Conservation (phyloP, 1,140 invertebrate species). For the Vanessa atalanta region DNA sequence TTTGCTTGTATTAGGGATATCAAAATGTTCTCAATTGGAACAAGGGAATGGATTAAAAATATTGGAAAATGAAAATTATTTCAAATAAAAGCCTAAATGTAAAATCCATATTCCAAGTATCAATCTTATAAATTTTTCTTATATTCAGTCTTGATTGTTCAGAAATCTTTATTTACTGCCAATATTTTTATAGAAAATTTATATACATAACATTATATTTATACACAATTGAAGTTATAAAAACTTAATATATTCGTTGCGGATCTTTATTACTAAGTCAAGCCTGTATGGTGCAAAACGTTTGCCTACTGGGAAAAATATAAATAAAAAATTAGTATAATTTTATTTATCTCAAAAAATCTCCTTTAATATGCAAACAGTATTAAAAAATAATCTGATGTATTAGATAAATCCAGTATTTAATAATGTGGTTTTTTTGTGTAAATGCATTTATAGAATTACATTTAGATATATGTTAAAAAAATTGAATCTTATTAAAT, state of each 20-base stretch:
- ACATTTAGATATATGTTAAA: constrained; percentile 1
- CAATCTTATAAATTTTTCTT: too few species aligned
- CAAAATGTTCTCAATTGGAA: not conserved
- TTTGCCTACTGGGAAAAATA: too few species aligned
- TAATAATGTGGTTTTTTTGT: constrained; percentile 4
- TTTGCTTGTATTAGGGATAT: too few species aligned
- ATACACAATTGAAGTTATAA: too few species aligned
- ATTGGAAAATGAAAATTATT: too few species aligned
- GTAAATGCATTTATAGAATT: constrained; percentile 22
- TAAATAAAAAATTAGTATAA: not conserved
- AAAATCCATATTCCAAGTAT: too few species aligned
- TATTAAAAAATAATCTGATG: not conserved
- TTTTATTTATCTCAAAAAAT: not conserved
- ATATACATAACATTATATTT: too few species aligned
- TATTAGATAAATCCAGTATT: constrained; percentile 7
- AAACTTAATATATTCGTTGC: too few species aligned
- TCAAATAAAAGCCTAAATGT: too few species aligned
- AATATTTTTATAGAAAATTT: not conserved
- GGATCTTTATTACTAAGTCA: too few species aligned
- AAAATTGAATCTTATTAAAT: not conserved
- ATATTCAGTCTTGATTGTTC: too few species aligned
- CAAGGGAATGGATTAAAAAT: not conserved
- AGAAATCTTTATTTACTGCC: not conserved
- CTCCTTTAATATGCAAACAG: not conserved
- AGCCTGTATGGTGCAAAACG: too few species aligned